Percentiles rank a stretch among this genome's conserved stretches.
Evolutionary conservation across 92 coral and sea anemone genomes (phyloP).

Genomic region (Heteractis magnifica): DNA sequence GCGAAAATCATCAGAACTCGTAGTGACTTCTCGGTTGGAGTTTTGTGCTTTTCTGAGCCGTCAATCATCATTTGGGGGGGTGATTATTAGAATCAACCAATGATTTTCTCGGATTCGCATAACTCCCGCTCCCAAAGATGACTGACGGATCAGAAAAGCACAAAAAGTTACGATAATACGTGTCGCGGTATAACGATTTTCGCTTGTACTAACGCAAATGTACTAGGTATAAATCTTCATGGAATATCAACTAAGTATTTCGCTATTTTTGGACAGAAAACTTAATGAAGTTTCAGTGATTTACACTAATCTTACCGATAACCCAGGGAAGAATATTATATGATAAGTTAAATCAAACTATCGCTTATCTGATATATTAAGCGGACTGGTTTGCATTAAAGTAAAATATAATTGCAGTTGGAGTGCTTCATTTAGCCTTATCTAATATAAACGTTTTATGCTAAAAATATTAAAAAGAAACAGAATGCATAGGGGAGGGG

Average conservation of each 20-base stretch:
- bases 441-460: neutral
- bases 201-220: too few relatives aligned
- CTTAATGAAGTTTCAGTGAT: neutral
- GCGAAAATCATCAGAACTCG: too few relatives aligned
- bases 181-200: too few relatives aligned
- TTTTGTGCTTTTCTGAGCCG: too few relatives aligned
- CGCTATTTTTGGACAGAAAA: neutral
- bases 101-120: too few relatives aligned
- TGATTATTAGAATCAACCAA: too few relatives aligned
- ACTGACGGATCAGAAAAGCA: too few relatives aligned
- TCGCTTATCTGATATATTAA: neutral
- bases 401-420: neutral
- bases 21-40: too few relatives aligned
- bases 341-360: neutral
- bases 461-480: neutral
- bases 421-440: neutral
- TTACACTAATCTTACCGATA: neutral
- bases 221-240: too few relatives aligned
- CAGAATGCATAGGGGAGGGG: neutral
- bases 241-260: neutral
- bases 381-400: neutral
- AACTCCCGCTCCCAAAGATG: too few relatives aligned
- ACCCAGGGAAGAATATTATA: neutral
- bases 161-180: too few relatives aligned
- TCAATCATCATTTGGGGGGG: too few relatives aligned